Evolutionary conservation across 2,113 vertebrate genomes (phyloP).

Genomic region (Crotalus horridus): DNA sequence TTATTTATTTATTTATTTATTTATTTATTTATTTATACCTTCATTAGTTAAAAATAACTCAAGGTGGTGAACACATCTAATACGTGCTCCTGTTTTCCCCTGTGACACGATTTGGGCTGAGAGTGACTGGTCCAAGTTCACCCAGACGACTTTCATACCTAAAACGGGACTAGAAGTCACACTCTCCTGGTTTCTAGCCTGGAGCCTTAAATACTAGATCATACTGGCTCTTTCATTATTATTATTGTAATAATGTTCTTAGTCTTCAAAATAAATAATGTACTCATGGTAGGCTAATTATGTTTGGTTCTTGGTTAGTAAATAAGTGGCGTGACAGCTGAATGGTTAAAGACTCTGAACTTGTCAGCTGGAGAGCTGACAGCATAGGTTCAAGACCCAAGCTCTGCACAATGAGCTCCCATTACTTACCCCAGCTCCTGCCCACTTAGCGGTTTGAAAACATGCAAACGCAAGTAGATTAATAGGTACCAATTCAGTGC

Average conservation of each 20-base stretch:
- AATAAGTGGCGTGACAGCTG: background rate
- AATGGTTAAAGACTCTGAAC: background rate
- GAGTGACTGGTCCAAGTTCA: background rate
- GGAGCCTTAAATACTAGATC: background rate
- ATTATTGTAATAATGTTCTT: background rate
- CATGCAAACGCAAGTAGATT: too few relatives aligned
- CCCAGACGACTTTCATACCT: background rate
- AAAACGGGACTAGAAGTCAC: background rate
- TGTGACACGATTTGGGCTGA: background rate
- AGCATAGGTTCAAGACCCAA: background rate
- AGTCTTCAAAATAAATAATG: background rate
- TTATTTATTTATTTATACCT: background rate
- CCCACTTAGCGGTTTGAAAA: too few relatives aligned
- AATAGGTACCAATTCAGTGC: background rate
- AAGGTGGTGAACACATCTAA: background rate
- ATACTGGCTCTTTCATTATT: background rate
- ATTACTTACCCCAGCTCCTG: background rate
- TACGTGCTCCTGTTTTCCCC: background rate
- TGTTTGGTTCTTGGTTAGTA: background rate
- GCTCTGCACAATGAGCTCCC: background rate
- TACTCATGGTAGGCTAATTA: background rate
- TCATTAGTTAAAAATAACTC: background rate
- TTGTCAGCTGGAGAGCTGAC: background rate
- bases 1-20: too few relatives aligned
- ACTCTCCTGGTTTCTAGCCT: background rate